Evolutionary conservation across 2,797 vertebrate genomes (phyloP).

Genomic region (Dermochelys coriacea): DNA sequence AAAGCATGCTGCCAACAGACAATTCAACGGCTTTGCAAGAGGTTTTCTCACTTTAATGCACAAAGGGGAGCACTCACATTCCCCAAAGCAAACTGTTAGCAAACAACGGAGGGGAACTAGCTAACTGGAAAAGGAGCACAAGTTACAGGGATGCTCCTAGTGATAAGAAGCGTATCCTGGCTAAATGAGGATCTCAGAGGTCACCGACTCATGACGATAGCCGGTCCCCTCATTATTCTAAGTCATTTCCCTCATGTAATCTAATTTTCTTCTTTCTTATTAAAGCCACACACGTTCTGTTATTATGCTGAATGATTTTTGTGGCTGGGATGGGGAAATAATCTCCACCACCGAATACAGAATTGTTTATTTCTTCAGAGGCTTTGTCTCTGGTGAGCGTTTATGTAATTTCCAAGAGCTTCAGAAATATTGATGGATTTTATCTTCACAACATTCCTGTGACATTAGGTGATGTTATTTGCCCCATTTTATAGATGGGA

Average conservation of each 20-base stretch:
- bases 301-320: neutral
- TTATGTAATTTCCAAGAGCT: neutral
- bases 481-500: neutral
- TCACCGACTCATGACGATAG: neutral
- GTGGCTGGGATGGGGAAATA: neutral
- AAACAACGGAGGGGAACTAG: neutral
- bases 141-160: neutral
- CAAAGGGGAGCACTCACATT: neutral
- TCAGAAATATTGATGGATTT: rapidly evolving
- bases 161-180: neutral
- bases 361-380: neutral
- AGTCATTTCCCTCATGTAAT: rapidly evolving
- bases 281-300: neutral
- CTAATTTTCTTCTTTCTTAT: neutral
- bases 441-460: neutral
- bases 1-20: neutral
- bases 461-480: neutral
- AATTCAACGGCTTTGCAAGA: neutral
- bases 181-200: neutral
- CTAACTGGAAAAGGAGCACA: neutral
- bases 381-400: neutral
- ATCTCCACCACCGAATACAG: neutral
- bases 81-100: neutral
- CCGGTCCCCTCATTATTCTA: neutral
- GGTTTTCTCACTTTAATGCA: constrained; percentile 23